Evolutionary conservation across 2,113 vertebrate species (phyloP).

Genomic region (Ginglymostoma cirratum): DNA sequence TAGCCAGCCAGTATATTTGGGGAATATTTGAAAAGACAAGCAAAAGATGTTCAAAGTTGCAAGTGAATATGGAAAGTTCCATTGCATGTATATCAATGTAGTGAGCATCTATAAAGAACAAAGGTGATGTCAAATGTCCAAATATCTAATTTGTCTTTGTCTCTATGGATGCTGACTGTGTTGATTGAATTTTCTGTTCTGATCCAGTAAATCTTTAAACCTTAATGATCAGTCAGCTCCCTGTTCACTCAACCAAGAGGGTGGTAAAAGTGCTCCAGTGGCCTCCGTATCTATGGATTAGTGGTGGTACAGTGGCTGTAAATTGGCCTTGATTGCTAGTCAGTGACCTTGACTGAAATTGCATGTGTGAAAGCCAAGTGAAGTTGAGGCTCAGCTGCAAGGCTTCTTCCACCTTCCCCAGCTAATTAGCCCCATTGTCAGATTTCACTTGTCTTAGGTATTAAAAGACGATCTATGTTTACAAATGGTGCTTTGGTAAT

Average conservation of each 20-base stretch:
- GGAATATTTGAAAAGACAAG: neutral
- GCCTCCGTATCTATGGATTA: neutral
- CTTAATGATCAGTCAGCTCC: too few species aligned
- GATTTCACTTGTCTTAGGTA: neutral
- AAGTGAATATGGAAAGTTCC: slow-evolving; percentile 13
- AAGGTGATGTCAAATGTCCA: neutral
- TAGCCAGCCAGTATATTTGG: neutral
- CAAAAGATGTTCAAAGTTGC: neutral
- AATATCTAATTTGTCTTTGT: neutral
- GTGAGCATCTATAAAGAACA: neutral
- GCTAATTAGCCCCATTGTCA: neutral
- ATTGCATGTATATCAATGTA: neutral
- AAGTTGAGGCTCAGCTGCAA: neutral
- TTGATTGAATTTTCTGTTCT: neutral
- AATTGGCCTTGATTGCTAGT: neutral
- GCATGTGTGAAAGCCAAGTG: neutral
- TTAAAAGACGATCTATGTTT: neutral
- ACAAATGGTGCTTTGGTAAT: neutral
- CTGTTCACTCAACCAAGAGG: neutral
- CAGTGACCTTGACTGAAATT: neutral
- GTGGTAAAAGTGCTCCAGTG: neutral
- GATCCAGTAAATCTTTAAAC: neutral
- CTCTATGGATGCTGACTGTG: neutral
- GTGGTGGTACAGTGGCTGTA: neutral
- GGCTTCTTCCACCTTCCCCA: neutral